phyloP scores from a whole-genome alignment of 53 echinoderm and acorn worm species.

The Temnopleurus reevesii region DNA sequence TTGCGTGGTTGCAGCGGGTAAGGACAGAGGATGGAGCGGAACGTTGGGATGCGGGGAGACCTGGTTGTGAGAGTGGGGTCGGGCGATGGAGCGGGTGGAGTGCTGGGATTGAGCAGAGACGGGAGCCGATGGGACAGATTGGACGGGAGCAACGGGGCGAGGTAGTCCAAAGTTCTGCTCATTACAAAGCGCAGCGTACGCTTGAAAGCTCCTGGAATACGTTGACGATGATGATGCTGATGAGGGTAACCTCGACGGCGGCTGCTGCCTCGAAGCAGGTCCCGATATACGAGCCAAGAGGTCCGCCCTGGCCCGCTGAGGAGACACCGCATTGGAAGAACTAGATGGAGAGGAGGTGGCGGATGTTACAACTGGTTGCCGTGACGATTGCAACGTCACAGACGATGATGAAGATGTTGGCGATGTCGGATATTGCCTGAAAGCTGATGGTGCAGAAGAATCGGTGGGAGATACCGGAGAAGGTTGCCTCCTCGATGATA shows the following conservation, averaged over 20 bases:
- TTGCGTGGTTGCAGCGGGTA: background rate
- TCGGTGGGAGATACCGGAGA: background rate
- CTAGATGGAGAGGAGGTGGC: conserved; percentile 5
- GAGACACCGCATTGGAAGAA: conserved; percentile 36
- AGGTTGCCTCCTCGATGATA: background rate
- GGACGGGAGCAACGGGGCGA: background rate
- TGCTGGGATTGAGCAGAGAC: background rate
- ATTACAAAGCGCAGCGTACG: background rate
- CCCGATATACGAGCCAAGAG: conserved; percentile 2
- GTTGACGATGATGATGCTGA: background rate
- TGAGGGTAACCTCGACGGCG: background rate
- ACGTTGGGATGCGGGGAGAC: background rate
- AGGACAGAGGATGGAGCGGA: conserved; percentile 32
- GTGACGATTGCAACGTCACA: background rate
- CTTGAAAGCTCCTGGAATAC: conserved; percentile 12
- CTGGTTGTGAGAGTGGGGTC: background rate
- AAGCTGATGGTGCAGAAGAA: background rate
- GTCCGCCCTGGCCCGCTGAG: background rate
- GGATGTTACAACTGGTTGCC: background rate
- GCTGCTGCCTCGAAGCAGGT: background rate
- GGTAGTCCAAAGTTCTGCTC: background rate
- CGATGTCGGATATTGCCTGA: background rate
- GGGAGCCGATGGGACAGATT: background rate
- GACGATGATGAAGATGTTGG: conserved; percentile 21
- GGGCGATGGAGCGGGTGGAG: background rate